Percentiles rank a stretch among this genome's conserved stretches.
phyloP scores from a whole-genome alignment of 1,140 invertebrate species.

The Cydia pomonella region DNA sequence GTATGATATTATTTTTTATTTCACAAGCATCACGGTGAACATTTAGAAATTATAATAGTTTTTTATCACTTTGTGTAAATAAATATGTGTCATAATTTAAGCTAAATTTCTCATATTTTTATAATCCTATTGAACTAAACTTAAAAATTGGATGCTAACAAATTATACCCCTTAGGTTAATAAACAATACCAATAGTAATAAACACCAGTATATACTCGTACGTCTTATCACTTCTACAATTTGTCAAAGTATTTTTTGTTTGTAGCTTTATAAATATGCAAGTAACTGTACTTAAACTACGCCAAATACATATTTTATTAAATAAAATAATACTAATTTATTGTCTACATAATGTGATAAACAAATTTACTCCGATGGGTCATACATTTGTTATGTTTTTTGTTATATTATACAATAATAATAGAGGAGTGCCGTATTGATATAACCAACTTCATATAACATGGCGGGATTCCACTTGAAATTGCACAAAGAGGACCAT shows the following conservation, averaged over 20 bases:
- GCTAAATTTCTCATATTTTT: constrained; percentile 9
- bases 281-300: constrained; percentile 15
- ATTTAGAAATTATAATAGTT: not conserved
- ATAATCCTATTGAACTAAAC: not conserved
- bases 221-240: too few species aligned
- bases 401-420: not conserved
- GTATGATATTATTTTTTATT: too few species aligned
- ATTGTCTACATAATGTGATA: constrained; percentile 16
- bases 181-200: not conserved
- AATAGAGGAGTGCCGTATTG: too few species aligned
- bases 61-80: not conserved
- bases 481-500: too few species aligned
- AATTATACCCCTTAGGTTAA: not conserved
- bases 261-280: constrained; percentile 22
- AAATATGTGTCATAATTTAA: constrained; percentile 6
- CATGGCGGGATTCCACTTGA: too few species aligned
- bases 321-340: not conserved
- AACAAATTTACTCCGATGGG: constrained; percentile 26
- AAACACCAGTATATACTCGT: not conserved
- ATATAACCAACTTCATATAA: too few species aligned
- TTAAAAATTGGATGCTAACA: not conserved
- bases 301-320: constrained; percentile 31
- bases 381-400: not conserved
- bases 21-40: not conserved
- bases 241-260: not conserved